phyloP scores from a whole-genome alignment of 2,797 vertebrate species.

The Nyctalus aviator region DNA sequence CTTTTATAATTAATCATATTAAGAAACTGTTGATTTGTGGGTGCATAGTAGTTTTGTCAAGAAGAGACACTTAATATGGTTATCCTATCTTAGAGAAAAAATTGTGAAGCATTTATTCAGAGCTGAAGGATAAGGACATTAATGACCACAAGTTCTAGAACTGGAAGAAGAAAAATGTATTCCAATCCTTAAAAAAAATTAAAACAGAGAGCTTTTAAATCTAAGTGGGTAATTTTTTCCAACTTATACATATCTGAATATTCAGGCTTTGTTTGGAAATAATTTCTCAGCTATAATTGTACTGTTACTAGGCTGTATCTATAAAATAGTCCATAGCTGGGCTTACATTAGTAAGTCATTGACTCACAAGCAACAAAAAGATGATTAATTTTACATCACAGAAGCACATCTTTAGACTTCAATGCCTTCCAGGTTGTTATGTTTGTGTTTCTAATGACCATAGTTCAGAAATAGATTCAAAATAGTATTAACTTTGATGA shows the following conservation, averaged over 20 bases:
- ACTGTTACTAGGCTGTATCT: not conserved
- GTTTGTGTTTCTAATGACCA: not conserved
- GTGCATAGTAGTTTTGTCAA: not conserved
- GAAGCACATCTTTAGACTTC: not conserved
- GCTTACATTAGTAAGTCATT: constrained; percentile 10
- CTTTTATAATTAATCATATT: constrained; percentile 20
- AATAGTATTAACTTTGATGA: constrained; percentile 9
- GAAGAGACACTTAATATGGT: constrained; percentile 23
- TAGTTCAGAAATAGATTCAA: constrained; percentile 7
- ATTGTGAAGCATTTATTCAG: not conserved
- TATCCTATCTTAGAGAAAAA: constrained; percentile 13
- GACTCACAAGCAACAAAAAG: not conserved
- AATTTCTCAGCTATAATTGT: not conserved
- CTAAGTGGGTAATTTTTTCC: not conserved
- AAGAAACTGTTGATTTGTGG: not conserved
- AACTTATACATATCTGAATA: not conserved
- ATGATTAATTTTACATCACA: constrained; percentile 14
- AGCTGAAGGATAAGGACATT: not conserved
- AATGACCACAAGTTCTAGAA: not conserved
- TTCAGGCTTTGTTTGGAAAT: not conserved
- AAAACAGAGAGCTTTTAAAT: not conserved
- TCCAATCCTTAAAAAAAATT: not conserved
- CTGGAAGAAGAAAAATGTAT: not conserved
- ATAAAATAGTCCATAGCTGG: not conserved
- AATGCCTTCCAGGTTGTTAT: not conserved